Base-by-base conservation (phyloP, 2,113 vertebrate genomes). In the Archilochus colubris region DNA sequence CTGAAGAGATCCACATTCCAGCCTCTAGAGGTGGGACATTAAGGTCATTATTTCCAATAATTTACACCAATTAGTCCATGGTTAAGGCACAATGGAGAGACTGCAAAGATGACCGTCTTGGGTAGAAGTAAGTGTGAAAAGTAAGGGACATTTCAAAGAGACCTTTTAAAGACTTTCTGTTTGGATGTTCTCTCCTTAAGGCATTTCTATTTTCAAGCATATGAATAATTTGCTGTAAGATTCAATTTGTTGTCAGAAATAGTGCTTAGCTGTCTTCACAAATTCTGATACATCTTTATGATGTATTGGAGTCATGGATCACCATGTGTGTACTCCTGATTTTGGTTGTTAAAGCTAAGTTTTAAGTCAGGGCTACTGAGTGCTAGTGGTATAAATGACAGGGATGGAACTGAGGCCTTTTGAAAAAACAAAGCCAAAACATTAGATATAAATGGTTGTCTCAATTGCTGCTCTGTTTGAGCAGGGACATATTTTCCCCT, bases 211-310 rank as follows among this genome's bases (percentile, higher is more conserved):
- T 88, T 90, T 61, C 44, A 77, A 1, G 44, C 0, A 0, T 38
- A n/a, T 40, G 16, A 88, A 82, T 69, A 86, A 76, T 86, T 85
- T 80, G 19, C n/a, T 6, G 7, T 62, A 27, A 76, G 12, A 10
- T 81, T 93, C 12, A 50, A 30, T 90, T 92, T 89, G 10, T 82
- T 90, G 36, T 90, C 30, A 92, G 58, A 90, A 93, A 27, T 46
- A 81, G 15, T 23, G n/a, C 8, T 68, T 82, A 38, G 1, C 30
- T 44, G 11, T 13, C 92, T 90, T 93, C 36, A 88, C 66, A 77
- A 40, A 83, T 76, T 82, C 80, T 82, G 82, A 64, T 90, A 58
- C 2, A 67, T 72, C 57, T 79, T 79, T 23, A 21, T 36, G 12
- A 36, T 88, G 11, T 40, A 25, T 75, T 55, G 82, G 59, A 64